A percentile compares a stretch with the other conserved stretches of the same genome.
Conservation (phyloP, 2,888 invertebrate genomes). For the Heliconius ismenius region DNA sequence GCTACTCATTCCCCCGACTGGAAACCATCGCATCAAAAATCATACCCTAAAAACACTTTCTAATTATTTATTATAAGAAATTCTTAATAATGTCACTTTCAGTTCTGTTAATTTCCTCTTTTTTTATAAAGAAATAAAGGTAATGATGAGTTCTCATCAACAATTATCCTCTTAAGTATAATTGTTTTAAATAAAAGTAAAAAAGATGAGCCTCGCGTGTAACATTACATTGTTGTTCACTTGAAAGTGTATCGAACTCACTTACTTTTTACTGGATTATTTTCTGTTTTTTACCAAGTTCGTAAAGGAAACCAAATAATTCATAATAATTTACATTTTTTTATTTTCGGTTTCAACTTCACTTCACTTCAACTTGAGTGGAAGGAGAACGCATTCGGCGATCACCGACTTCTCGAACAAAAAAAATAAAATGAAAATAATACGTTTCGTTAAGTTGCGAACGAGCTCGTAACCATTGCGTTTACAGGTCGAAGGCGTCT, state of each 20-base stretch:
- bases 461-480: no score
- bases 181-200: neutral
- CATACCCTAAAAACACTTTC: neutral
- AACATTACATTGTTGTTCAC: neutral
- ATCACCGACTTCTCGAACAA: no score
- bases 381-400: no score
- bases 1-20: neutral
- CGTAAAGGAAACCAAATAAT: no score
- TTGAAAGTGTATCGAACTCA: slow-evolving; percentile 9
- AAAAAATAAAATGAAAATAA: no score
- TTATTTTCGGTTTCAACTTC: no score
- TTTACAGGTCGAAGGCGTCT: no score
- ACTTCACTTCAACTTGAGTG: no score
- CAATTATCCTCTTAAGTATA: neutral
- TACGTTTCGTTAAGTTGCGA: no score
- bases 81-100: neutral
- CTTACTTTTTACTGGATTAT: neutral
- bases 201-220: neutral
- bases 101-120: neutral
- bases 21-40: neutral
- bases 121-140: neutral
- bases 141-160: neutral
- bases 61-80: neutral
- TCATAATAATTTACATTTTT: no score
- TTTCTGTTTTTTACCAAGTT: no score